These are phyloP conservation scores for Temnothorax longispinosus DNA, from an alignment of 1,140 invertebrate species.

Conservation along the genomic window DNA sequence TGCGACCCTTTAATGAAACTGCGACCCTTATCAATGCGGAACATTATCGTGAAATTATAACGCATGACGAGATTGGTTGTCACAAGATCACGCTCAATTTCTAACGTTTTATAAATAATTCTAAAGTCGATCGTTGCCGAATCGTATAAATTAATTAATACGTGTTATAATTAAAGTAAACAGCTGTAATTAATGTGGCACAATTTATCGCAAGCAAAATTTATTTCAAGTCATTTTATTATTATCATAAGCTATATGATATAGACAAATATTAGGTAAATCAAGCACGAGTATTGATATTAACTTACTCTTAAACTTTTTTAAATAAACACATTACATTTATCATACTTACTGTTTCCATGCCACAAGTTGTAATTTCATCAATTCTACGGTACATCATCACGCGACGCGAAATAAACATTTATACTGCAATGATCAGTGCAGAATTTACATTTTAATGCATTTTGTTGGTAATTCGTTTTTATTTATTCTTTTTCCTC, in stretches of 20 bases:
- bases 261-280: neutral
- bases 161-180: slow-evolving; percentile 23
- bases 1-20: slow-evolving; percentile 43
- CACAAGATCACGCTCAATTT: slow-evolving; percentile 26
- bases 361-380: neutral
- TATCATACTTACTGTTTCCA: neutral
- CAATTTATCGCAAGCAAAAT: neutral
- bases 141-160: neutral
- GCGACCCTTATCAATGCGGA: slow-evolving; percentile 42
- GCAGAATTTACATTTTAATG: slow-evolving; percentile 16
- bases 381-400: neutral
- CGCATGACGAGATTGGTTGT: neutral
- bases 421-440: neutral
- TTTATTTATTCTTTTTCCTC: neutral
- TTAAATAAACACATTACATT: neutral
- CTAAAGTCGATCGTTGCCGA: neutral
- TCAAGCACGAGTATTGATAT: neutral
- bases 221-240: neutral
- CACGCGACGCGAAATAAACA: neutral
- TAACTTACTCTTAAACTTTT: neutral
- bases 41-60: slow-evolving; percentile 22
- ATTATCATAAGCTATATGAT: neutral
- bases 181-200: neutral
- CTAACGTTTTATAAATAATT: slow-evolving; percentile 26
- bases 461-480: neutral